Conservation (phyloP, 1,140 invertebrate genomes). For the Drosophila insularis region DNA sequence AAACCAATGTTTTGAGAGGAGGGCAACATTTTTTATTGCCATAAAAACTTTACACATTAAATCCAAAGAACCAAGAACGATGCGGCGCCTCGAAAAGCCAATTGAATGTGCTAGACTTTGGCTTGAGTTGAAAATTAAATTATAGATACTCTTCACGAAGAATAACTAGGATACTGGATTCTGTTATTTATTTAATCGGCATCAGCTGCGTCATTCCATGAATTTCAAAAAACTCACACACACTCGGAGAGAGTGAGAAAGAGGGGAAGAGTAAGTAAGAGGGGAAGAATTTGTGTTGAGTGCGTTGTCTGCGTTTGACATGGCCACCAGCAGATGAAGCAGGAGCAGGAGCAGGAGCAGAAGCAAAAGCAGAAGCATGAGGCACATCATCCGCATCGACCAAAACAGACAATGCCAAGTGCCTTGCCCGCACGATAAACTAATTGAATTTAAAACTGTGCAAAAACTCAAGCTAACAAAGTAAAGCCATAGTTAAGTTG, state of each 20-base stretch:
- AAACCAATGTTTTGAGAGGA: conserved; percentile 51
- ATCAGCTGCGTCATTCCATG: conserved; percentile 56
- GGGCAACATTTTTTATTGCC: conserved; percentile 24
- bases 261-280: background rate
- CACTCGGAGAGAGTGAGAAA: background rate
- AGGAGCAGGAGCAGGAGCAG: background rate
- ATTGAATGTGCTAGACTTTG: background rate
- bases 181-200: conserved; percentile 75
- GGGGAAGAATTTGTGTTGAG: conserved; percentile 19
- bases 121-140: conserved; percentile 60
- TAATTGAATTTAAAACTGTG: conserved; percentile 80
- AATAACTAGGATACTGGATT: conserved; percentile 27
- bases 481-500: conserved; percentile 67
- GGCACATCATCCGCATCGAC: background rate
- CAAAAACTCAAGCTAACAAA: conserved; percentile 75
- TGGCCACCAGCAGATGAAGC: conserved; percentile 3
- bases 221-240: conserved; percentile 52
- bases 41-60: conserved; percentile 74
- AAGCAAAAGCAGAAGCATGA: background rate
- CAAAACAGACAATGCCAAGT: conserved; percentile 48
- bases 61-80: conserved; percentile 30
- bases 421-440: conserved; percentile 62
- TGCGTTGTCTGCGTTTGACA: conserved; percentile 47
- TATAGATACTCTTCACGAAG: conserved; percentile 44
- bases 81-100: conserved; percentile 34